Evolutionary conservation across 1,140 invertebrate genomes (phyloP).

Genomic region (Drosophila pruinosa): DNA sequence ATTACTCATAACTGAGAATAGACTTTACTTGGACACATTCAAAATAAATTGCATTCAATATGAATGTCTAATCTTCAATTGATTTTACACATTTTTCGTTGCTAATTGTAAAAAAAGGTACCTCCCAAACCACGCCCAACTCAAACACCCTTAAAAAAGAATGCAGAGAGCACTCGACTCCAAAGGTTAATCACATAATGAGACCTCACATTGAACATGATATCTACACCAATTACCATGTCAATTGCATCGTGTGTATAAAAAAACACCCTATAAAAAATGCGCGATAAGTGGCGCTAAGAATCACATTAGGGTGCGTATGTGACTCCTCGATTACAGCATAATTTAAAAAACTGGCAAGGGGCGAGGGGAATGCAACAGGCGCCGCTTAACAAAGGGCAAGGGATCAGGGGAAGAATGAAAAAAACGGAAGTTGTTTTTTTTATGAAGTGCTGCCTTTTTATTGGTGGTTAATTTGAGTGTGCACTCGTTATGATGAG

Average conservation of each 20-base stretch:
- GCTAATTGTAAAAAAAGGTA: conserved; percentile 35
- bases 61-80: neutral
- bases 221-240: conserved; percentile 63
- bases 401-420: conserved; percentile 30
- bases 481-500: conserved; percentile 62
- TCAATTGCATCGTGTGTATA: conserved; percentile 45
- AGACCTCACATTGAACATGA: conserved; percentile 20
- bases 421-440: conserved; percentile 72
- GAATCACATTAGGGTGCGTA: conserved; percentile 74
- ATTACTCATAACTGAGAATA: too few relatives aligned
- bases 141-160: conserved; percentile 15
- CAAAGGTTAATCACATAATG: conserved; percentile 62
- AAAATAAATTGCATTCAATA: too few relatives aligned
- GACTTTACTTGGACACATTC: too few relatives aligned
- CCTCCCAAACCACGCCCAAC: conserved; percentile 22
- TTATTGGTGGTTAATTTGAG: conserved; percentile 81
- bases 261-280: conserved; percentile 58
- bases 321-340: conserved; percentile 67
- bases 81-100: neutral
- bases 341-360: conserved; percentile 54
- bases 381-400: conserved; percentile 28
- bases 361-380: conserved; percentile 28
- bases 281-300: conserved; percentile 72
- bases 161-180: neutral
- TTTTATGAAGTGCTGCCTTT: conserved; percentile 78